phyloP scores from a whole-genome alignment of 2,113 vertebrate species.

The Tachysurus fulvidraco region DNA sequence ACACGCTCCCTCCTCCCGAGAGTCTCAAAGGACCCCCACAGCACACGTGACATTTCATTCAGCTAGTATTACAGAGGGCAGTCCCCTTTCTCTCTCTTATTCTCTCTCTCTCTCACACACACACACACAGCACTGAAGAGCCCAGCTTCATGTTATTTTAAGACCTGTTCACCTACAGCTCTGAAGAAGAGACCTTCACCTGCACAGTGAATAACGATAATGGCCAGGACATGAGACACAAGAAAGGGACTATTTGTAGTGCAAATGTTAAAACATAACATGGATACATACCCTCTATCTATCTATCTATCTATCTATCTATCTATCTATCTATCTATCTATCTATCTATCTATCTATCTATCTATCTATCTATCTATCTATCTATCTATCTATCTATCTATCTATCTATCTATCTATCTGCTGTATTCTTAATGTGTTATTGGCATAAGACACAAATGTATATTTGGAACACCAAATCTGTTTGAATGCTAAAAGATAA shows the following conservation, averaged over 20 bases:
- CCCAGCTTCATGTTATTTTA: conserved; percentile 4
- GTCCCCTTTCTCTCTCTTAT: background rate
- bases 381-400: background rate
- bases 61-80: conserved; percentile 52
- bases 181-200: conserved; percentile 1
- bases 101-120: background rate
- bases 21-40: conserved; percentile 54
- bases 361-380: background rate
- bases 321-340: background rate
- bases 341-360: background rate
- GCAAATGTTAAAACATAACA: background rate
- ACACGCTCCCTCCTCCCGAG: conserved; percentile 32
- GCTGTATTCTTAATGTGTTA: too few relatives aligned
- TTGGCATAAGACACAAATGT: too few relatives aligned
- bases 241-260: background rate
- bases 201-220: background rate
- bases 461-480: too few relatives aligned
- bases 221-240: background rate
- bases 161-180: background rate
- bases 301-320: background rate
- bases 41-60: conserved; percentile 54
- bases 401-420: background rate
- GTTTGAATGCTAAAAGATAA: too few relatives aligned
- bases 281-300: background rate
- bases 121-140: background rate